Evolutionary conservation across 1,140 invertebrate genomes (phyloP).

Genomic region (Megalopta genalis): DNA sequence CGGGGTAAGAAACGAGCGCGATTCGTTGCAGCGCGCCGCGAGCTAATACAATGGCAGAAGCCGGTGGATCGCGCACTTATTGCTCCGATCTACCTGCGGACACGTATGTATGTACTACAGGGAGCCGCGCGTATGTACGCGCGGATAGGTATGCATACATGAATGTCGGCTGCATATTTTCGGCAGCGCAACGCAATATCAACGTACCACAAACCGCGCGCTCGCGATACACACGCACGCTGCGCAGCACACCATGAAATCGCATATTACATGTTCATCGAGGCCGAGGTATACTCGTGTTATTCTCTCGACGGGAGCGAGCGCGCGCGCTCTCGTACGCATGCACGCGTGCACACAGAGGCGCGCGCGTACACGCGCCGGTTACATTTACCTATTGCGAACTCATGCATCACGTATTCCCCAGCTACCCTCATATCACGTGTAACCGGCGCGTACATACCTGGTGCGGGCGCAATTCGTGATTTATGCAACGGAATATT

Average conservation of each 20-base stretch:
- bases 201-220: conserved; percentile 33
- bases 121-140: not conserved
- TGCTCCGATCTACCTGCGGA: not conserved
- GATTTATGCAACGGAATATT: not conserved
- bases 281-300: not conserved
- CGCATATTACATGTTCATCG: conserved; percentile 3
- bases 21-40: too few relatives aligned
- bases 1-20: too few relatives aligned
- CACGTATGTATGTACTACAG: not conserved
- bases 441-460: not conserved
- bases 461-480: not conserved
- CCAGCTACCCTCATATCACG: conserved; percentile 18
- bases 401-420: conserved; percentile 22
- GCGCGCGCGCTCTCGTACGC: too few relatives aligned
- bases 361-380: not conserved
- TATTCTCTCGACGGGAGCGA: not conserved
- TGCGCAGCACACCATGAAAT: conserved; percentile 6
- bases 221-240: not conserved
- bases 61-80: not conserved
- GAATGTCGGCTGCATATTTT: conserved; percentile 24
- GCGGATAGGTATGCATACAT: not conserved
- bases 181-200: conserved; percentile 31
- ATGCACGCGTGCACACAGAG: too few relatives aligned
- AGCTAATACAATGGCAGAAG: too few relatives aligned
- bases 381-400: not conserved